A percentile compares a stretch with the other conserved stretches of the same genome.
These are phyloP conservation scores for Dolichomitus sp. DNA, from an alignment of 2,888 invertebrate species.

Conservation along the genomic window DNA sequence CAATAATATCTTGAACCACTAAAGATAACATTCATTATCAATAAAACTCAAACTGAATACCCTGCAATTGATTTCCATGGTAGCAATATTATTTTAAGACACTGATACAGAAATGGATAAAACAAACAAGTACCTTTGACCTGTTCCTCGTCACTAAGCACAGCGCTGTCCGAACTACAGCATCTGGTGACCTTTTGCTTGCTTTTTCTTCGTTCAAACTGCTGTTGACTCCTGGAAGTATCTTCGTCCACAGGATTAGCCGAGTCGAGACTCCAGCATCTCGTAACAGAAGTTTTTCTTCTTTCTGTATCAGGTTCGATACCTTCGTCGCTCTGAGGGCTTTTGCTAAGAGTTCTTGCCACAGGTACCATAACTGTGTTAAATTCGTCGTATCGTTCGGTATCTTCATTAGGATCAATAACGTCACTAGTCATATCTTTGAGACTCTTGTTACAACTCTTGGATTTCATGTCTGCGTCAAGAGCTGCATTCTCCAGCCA, in stretches of 20 bases:
- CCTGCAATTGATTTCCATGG: background rate
- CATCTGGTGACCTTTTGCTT: slow-evolving; percentile 85
- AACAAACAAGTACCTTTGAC: slow-evolving; percentile 76
- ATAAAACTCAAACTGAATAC: background rate
- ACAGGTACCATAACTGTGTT: slow-evolving; percentile 74
- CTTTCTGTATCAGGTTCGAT: slow-evolving; percentile 81
- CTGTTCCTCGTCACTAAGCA: slow-evolving; percentile 87
- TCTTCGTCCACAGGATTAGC: slow-evolving; percentile 88
- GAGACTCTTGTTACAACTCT: slow-evolving; percentile 54
- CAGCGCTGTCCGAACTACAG: slow-evolving; percentile 87
- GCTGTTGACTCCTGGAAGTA: slow-evolving; percentile 54
- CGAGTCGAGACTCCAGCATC: slow-evolving; percentile 87
- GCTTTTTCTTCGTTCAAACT: slow-evolving; percentile 70
- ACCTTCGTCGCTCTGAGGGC: slow-evolving; percentile 83
- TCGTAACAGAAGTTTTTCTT: slow-evolving; percentile 78
- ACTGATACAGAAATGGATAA: background rate
- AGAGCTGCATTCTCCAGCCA: slow-evolving; percentile 31
- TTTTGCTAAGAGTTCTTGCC: slow-evolving; percentile 77
- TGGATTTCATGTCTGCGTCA: slow-evolving; percentile 71
- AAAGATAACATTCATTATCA: background rate
- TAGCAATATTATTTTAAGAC: background rate
- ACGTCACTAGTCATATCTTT: slow-evolving; percentile 36
- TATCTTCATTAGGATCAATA: slow-evolving; percentile 73
- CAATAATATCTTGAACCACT: background rate
- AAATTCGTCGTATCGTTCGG: slow-evolving; percentile 80